phyloP scores from a whole-genome alignment of 2,797 vertebrate species.

The Odontamblyopus lacepedii region DNA sequence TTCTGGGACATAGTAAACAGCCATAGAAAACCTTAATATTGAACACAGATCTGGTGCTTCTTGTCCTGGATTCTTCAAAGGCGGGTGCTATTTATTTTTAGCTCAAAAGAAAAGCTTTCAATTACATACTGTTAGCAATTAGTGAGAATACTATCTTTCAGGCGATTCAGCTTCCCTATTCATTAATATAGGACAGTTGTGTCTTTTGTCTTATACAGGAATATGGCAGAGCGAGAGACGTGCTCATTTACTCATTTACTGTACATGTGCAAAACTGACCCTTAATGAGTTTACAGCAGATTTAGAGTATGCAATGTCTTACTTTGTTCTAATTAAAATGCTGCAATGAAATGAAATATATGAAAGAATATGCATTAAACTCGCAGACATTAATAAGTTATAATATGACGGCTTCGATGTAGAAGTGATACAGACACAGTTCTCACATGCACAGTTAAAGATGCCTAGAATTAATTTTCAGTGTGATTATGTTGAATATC shows the following conservation, averaged over 20 bases:
- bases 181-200: constrained; percentile 40
- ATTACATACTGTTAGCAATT: constrained; percentile 46
- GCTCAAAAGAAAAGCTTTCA: constrained; percentile 37
- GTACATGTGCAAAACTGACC: constrained; percentile 15
- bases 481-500: too few relatives aligned
- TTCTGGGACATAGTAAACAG: constrained; percentile 36
- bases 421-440: too few relatives aligned
- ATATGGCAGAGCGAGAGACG: constrained; percentile 15
- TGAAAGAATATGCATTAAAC: background rate
- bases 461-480: too few relatives aligned
- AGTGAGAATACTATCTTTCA: constrained; percentile 39
- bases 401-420: too few relatives aligned
- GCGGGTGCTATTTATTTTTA: constrained; percentile 48
- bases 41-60: constrained; percentile 22
- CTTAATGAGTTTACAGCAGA: background rate
- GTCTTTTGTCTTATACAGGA: constrained; percentile 24
- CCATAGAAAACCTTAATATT: background rate
- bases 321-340: background rate
- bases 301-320: background rate
- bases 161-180: constrained; percentile 49
- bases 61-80: constrained; percentile 66
- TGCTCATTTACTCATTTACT: constrained; percentile 21
- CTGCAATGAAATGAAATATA: background rate
- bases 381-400: too few relatives aligned
- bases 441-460: too few relatives aligned